Evolutionary conservation across 2,888 invertebrate species (phyloP), one percentile per base, ranked within the genome.

Genomic region (Branchipolynoe longqiensis): DNA sequence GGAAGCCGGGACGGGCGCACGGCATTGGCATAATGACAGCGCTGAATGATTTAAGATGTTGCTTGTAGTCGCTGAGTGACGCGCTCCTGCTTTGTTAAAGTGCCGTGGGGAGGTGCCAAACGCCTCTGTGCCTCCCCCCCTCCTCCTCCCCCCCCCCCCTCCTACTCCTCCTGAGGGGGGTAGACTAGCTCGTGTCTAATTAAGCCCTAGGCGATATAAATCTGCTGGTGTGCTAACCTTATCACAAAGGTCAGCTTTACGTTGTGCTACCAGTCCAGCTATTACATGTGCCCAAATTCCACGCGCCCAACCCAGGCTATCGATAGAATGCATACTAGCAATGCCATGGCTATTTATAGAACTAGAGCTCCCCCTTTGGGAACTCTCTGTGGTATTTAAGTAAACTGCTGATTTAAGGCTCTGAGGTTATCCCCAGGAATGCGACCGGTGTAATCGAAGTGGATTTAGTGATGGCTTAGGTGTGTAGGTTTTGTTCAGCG

Each of bases 31-130:
- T 78, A 54, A 78, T 78, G 78, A 41, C 78, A 48, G 18, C 28
- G 28, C 48, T 78, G 78, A 78, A 78, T 78, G 78, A 78, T 78
- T 78, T 78, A 78, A 54, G 78, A 41, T 54, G 41, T 41, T 54
- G 41, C 78, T 78, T 78, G 48, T 54, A 78, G 54, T 54, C 54
- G 41, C 41, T 25, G 78, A 78, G 78, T 78, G 54, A 78, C 41
- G 41, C 28, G 28, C 22, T 33, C 41, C 25, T 8, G 78, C 78
- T 78, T 78, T 78, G 78, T 78, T 41, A 31, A 31, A 48, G 6
- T 12, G 28, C 78, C 18, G 14, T 41, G 78, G 48, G 78, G 78
- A 78, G 28, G 54, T 78, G 78, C 78, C 78, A 78, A n/a, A 14
- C 48, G 41, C 54, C 48, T 54, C 28, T 8, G 78, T 54, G 38